Evolutionary conservation across 2,888 invertebrate genomes (phyloP), one percentile per base, ranked within the genome.

Genomic region (Acanthosepion esculentum): DNA sequence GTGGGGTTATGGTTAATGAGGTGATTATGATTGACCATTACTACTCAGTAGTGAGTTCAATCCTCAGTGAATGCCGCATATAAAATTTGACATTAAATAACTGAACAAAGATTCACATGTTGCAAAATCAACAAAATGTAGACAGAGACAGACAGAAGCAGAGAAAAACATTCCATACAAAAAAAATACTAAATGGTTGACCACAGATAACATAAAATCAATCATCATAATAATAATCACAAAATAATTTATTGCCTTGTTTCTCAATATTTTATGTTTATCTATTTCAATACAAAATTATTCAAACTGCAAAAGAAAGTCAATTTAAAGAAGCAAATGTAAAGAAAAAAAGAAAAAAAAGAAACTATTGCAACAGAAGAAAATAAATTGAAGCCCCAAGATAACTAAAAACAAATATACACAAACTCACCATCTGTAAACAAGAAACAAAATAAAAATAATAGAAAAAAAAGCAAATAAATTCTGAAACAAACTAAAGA

Each of bases 401-500:
- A n/a, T 15, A 33, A 78, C 10, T n/a, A n/a, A 33, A 78, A 78
- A 78, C n/a, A 78, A 78, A n/a, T 15, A 78, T 33, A n/a, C 78
- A 78, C 33, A 15, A 15, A 78, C n/a, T 78, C n/a, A 78, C n/a
- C n/a, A 78, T 78, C 78, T 78, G 78, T n/a, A 78, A 78, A 78
- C n/a, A 78, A 78, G 78, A 78, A n/a, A 78, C 78, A 78, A 78
- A 78, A n/a, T 3, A 78, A n/a, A 33, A n/a, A n/a, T 15, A 33
- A 78, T n/a, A 78, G 23, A 78, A n/a, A 78, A 78, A 78, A 33
- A 78, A n/a, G 78, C n/a, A 78, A 78, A 78, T 78, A n/a, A n/a
- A 78, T 78, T 78, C n/a, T 78, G 78, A 78, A 78, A 78, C n/a
- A 78, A 78, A n/a, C n/a, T n/a, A n/a, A n/a, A n/a, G n/a, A n/a